Conservation (phyloP, 1,140 invertebrate genomes). For the Phortica variegata region DNA sequence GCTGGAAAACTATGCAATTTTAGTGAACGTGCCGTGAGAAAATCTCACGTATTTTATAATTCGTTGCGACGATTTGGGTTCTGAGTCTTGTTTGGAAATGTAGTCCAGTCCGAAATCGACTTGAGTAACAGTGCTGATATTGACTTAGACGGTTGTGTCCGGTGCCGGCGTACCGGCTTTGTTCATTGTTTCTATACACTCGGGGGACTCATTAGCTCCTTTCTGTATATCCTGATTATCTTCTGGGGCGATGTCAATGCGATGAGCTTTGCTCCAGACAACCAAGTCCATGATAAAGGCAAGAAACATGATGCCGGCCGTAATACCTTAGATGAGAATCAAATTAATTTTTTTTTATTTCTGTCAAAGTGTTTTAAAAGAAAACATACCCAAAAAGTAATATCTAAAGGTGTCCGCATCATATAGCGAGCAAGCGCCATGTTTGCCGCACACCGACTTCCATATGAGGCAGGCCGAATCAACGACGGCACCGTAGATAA, state of each 20-base stretch:
- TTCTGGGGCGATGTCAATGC: constrained; percentile 67
- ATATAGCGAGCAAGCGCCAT: constrained; percentile 82
- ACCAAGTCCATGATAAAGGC: constrained; percentile 81
- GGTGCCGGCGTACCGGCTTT: constrained; percentile 25
- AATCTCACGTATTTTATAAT: constrained; percentile 15
- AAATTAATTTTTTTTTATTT: neutral
- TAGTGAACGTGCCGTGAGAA: no score
- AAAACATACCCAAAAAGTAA: constrained; percentile 76
- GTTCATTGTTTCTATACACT: constrained; percentile 14
- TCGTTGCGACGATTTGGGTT: neutral
- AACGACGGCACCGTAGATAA: constrained; percentile 87
- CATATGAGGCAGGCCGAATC: constrained; percentile 89
- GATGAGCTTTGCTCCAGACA: constrained; percentile 79
- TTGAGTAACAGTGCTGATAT: constrained; percentile 36
- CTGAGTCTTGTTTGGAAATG: constrained; percentile 1
- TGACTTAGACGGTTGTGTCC: constrained; percentile 40
- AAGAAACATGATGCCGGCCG: constrained; percentile 75
- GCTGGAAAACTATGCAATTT: constrained; percentile 53
- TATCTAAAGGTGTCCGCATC: constrained; percentile 79
- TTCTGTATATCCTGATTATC: constrained; percentile 31
- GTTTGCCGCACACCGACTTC: constrained; percentile 77
- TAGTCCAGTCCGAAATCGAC: neutral
- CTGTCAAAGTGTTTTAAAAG: neutral
- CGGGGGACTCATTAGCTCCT: constrained; percentile 11
- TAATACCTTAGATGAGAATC: constrained; percentile 65